Conservation (phyloP, 2,797 vertebrate species). For the Apogon hyalosoma region DNA sequence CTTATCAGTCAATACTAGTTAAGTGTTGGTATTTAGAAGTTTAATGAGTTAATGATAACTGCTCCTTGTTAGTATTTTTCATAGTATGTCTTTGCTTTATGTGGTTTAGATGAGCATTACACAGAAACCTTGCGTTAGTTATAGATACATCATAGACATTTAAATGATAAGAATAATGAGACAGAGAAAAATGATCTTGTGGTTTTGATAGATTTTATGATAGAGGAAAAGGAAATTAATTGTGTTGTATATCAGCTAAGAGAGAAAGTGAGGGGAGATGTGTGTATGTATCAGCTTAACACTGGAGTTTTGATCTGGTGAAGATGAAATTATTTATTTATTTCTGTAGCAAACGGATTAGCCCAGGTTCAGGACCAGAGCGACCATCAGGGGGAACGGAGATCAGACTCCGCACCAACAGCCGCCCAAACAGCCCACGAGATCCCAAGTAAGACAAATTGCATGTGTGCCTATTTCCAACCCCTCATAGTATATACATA, state of each 20-base stretch:
- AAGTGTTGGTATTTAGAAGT: no score
- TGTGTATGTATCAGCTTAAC: background rate
- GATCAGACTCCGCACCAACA: constrained; percentile 77
- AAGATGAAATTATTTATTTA: constrained; percentile 3
- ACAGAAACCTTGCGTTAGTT: background rate
- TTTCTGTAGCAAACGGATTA: constrained; percentile 68
- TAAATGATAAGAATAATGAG: background rate
- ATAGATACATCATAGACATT: background rate
- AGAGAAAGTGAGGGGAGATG: background rate
- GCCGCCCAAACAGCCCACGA: constrained; percentile 84
- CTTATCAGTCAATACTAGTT: no score
- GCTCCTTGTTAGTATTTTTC: background rate
- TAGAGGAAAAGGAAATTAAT: background rate
- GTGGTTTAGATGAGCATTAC: background rate
- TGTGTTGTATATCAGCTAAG: no score
- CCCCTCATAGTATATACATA: background rate
- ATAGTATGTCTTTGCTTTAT: background rate
- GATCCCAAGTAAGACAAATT: constrained; percentile 79
- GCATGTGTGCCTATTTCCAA: background rate
- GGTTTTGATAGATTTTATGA: background rate
- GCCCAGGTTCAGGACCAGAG: constrained; percentile 80
- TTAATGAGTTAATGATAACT: no score
- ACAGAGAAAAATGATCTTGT: background rate
- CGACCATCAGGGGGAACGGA: constrained; percentile 76
- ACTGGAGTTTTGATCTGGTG: background rate